Evolutionary conservation across 2,888 invertebrate genomes (phyloP).

Genomic region (Acleris emargana): DNA sequence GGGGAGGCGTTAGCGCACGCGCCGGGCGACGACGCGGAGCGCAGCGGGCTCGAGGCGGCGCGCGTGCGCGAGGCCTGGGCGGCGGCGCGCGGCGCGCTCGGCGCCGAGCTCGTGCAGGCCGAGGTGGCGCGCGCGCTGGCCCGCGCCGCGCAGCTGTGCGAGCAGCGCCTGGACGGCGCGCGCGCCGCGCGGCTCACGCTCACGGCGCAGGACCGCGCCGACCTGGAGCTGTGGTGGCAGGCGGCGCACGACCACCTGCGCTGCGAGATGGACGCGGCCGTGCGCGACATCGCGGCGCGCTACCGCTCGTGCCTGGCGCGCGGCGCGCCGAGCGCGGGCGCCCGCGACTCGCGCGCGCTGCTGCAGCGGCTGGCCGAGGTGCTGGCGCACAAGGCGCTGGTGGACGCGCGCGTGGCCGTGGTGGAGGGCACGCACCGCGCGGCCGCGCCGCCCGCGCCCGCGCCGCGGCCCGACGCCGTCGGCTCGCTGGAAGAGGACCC

Average conservation of each 20-base stretch:
- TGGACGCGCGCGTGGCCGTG: conserved; percentile 89
- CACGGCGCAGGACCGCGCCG: conserved; percentile 87
- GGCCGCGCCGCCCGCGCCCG: conserved; percentile 50
- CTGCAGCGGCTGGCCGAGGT: conserved; percentile 88
- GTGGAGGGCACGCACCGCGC: conserved; percentile 84
- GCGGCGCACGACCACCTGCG: conserved; percentile 88
- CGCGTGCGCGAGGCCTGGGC: conserved; percentile 90
- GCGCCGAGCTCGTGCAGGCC: conserved; percentile 89
- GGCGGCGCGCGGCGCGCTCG: conserved; percentile 89
- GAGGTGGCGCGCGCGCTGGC: conserved; percentile 90
- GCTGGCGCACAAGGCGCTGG: conserved; percentile 88
- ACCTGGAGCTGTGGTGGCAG: conserved; percentile 89
- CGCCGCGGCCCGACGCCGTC: conserved; percentile 58
- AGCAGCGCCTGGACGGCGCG: conserved; percentile 82
- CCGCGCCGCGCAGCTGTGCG: conserved; percentile 88
- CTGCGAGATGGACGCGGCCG: conserved; percentile 88
- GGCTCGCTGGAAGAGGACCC: conserved; percentile 82
- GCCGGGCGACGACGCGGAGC: conserved; percentile 70
- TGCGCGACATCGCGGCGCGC: conserved; percentile 86
- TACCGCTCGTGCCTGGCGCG: conserved; percentile 85
- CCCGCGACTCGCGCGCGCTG: conserved; percentile 52
- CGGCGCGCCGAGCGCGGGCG: conserved; percentile 64
- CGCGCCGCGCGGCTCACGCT: conserved; percentile 84
- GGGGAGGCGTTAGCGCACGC: conserved; percentile 87
- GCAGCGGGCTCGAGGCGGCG: conserved; percentile 82